Conservation (phyloP, 2,797 vertebrate species). For the Sciurus carolinensis region DNA sequence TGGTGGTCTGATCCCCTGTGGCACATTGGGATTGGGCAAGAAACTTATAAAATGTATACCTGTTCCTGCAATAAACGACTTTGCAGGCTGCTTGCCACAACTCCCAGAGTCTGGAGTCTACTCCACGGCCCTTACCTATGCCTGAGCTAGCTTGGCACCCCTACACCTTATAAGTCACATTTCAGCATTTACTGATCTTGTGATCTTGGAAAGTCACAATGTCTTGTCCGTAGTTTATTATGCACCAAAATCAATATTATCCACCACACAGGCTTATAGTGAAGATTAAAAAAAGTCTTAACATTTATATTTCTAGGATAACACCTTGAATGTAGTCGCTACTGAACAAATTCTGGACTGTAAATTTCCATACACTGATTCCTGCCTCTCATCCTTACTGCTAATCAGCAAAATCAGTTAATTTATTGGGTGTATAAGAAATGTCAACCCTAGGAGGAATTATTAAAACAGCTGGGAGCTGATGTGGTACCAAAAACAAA, state of each 20-base stretch:
- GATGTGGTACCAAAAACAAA: not conserved
- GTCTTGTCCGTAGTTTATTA: not conserved
- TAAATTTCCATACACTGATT: not conserved
- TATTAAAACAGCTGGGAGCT: not conserved
- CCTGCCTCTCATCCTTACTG: not conserved
- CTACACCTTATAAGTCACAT: not conserved
- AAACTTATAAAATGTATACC: no score
- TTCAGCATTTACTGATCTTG: not conserved
- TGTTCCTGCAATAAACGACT: no score
- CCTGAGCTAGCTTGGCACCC: no score
- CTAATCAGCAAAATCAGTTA: not conserved
- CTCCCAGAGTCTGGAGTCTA: no score
- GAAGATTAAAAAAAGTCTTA: not conserved
- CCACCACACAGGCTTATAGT: not conserved
- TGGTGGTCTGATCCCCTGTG: no score
- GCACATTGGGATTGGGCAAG: no score
- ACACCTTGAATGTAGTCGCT: not conserved
- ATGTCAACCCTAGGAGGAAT: not conserved
- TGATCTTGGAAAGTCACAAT: not conserved
- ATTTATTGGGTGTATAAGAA: not conserved
- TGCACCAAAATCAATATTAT: not conserved
- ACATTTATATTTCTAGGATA: not conserved
- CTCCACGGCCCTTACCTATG: no score
- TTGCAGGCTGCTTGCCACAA: no score
- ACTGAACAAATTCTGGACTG: not conserved